These are phyloP conservation scores for Drosophila maculinotata DNA, from an alignment of 2,888 invertebrate species.

Conservation along the genomic window DNA sequence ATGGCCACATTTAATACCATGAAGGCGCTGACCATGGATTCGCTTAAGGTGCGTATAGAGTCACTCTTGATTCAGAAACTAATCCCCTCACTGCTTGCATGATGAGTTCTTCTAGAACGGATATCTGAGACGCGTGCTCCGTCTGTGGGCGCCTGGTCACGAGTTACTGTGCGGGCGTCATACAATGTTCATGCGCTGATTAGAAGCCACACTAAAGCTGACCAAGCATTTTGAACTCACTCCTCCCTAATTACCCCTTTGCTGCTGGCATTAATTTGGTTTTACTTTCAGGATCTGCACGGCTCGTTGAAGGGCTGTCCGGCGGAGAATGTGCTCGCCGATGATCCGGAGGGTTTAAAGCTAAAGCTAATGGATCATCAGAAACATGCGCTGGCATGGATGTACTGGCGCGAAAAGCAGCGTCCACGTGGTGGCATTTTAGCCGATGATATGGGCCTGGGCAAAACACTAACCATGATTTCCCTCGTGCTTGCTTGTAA, in stretches of 20 bases:
- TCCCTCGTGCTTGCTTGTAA: constrained; percentile 88
- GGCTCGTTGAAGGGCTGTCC: constrained; percentile 90
- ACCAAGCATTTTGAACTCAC: not conserved
- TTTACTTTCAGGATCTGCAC: constrained; percentile 87
- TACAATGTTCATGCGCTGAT: constrained; percentile 57
- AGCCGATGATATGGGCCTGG: constrained; percentile 87
- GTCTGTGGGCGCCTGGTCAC: constrained; percentile 56
- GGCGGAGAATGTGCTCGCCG: constrained; percentile 86
- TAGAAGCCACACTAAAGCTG: constrained; percentile 55
- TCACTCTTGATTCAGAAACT: not conserved
- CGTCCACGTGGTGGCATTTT: constrained; percentile 94
- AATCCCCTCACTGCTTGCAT: constrained; percentile 19
- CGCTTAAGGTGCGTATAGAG: constrained; percentile 86
- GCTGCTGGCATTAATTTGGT: not conserved
- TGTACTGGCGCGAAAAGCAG: constrained; percentile 95
- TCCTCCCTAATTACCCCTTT: not conserved
- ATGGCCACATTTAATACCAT: constrained; percentile 89
- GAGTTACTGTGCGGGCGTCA: constrained; percentile 77
- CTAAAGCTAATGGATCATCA: constrained; percentile 93
- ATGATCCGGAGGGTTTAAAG: constrained; percentile 88
- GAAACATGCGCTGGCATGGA: constrained; percentile 93
- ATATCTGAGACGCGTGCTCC: constrained; percentile 74
- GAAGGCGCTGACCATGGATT: constrained; percentile 89
- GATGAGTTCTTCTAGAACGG: constrained; percentile 81
- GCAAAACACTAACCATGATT: constrained; percentile 93